Base-by-base conservation (phyloP, 92 coral and sea anemone genomes). In the Siderastrea siderea region DNA sequence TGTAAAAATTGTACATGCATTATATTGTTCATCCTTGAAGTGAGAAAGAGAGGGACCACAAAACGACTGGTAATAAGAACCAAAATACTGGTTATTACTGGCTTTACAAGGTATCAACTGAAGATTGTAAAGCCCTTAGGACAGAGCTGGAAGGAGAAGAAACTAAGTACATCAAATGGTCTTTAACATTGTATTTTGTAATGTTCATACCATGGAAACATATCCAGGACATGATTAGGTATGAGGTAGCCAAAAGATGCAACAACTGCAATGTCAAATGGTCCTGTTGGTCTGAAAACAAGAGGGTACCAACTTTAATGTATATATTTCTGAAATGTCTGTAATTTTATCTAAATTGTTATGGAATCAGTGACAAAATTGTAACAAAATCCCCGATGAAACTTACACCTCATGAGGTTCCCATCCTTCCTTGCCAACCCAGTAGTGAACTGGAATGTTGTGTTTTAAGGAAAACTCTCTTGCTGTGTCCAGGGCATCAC, bases 221-320 rank as follows among this genome's bases (percentile, higher is more conserved):
- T 80, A 57, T 94, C 95, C 75, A 97, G 80, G 47, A 97, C 93
- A 77, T 83, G 90, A 47, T 95, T 92, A 48, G 98, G 96, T 16
- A 97, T 95, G 82, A 97, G 62, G 87, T 97, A 92, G n/a, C 99
- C 99, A 92, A 97, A 97, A 3, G 99, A 97, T 47, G 97, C 98
- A 75, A 97, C 99, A 78, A 97, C 93, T 16, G 96, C 99, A 48
- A 97, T 81, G 59, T 97, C 98, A 92, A 81, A 91, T 46, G 90
- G 82, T 11, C 95, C 92, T 19, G 69, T 17, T 59, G 94, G 87
- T 17, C 98, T 95, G 89, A 15, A 48, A 78, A 5, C 60, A 45
- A 15, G 77, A 64, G 17, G 38, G 53, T 51, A 10, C 14, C 77
- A 60, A 12, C 7, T 19, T 0, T 15, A 16, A 77, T 12, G 5